phyloP scores from a whole-genome alignment of 1,140 invertebrate genomes.

The Tetragnatha versicolor region DNA sequence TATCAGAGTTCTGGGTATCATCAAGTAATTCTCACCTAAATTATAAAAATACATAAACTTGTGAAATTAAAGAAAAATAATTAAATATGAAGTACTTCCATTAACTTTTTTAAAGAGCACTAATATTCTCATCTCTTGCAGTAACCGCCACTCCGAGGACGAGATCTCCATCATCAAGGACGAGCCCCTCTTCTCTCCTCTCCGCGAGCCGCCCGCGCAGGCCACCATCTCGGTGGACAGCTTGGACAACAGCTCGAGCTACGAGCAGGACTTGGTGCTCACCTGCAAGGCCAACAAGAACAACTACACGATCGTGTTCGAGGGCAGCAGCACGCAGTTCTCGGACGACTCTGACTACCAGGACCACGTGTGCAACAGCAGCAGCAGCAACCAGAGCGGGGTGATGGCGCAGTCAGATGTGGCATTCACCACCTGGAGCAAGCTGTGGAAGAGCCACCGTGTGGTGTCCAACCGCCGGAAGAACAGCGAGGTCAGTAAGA shows the following conservation, averaged over 20 bases:
- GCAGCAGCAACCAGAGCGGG: slow-evolving; percentile 22
- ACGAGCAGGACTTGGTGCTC: slow-evolving; percentile 81
- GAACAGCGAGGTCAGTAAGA: no score
- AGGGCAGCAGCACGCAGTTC: slow-evolving; percentile 79
- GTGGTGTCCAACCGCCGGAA: not conserved
- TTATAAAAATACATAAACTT: no score
- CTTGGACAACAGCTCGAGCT: slow-evolving; percentile 79
- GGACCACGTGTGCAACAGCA: slow-evolving; percentile 66
- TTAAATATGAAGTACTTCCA: no score
- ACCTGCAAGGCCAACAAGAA: slow-evolving; percentile 86
- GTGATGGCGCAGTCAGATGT: slow-evolving; percentile 85
- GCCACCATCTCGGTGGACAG: slow-evolving; percentile 80
- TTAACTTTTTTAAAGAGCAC: no score
- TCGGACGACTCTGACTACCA: slow-evolving; percentile 83
- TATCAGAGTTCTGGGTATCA: no score
- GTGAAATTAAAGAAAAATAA: no score
- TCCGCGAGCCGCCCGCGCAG: slow-evolving; percentile 72
- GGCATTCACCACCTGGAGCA: slow-evolving; percentile 81
- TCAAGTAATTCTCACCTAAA: no score
- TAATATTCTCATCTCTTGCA: no score
- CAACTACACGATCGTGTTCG: slow-evolving; percentile 93
- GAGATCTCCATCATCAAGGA: slow-evolving; percentile 88
- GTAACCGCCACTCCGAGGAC: slow-evolving; percentile 75
- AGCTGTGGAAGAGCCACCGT: slow-evolving; percentile 69
- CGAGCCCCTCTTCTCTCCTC: slow-evolving; percentile 87